phyloP scores from a whole-genome alignment of 2,113 vertebrate species.

The Miniopterus natalensis region DNA sequence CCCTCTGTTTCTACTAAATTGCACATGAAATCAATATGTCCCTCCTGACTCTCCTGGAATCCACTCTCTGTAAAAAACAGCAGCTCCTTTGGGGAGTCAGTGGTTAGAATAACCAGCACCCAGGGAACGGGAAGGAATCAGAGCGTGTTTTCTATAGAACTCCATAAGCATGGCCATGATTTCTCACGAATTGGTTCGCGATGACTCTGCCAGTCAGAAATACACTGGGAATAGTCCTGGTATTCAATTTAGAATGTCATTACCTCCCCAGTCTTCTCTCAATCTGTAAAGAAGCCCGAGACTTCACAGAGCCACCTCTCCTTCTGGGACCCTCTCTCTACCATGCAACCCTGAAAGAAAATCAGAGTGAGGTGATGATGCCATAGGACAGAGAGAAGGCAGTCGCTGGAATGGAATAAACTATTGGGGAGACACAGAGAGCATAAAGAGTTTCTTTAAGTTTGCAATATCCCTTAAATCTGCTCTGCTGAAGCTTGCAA shows the following conservation, averaged over 20 bases:
- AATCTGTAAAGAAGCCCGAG: neutral
- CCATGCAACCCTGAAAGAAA: neutral
- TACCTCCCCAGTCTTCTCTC: neutral
- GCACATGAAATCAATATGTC: neutral
- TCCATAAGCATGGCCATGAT: neutral
- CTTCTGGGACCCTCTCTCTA: neutral
- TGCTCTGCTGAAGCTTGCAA: neutral
- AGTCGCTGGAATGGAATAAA: neutral
- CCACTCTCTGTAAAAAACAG: conserved; percentile 45
- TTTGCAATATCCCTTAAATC: neutral
- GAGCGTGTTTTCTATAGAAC: conserved; percentile 41
- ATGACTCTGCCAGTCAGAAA: neutral
- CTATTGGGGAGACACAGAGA: neutral
- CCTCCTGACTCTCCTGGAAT: conserved; percentile 31
- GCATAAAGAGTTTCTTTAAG: neutral
- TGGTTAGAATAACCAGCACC: conserved; percentile 40
- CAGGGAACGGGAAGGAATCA: neutral
- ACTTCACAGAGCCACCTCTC: neutral
- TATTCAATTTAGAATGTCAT: neutral
- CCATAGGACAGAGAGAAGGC: neutral
- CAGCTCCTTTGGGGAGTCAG: conserved; percentile 42
- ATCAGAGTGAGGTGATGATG: neutral
- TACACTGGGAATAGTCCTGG: neutral
- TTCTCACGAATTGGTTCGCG: conserved; percentile 29
- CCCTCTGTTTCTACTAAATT: conserved; percentile 48